These are phyloP conservation scores for Ceratothoa steindachneri DNA, from an alignment of 2,888 invertebrate genomes.

Conservation along the genomic window DNA sequence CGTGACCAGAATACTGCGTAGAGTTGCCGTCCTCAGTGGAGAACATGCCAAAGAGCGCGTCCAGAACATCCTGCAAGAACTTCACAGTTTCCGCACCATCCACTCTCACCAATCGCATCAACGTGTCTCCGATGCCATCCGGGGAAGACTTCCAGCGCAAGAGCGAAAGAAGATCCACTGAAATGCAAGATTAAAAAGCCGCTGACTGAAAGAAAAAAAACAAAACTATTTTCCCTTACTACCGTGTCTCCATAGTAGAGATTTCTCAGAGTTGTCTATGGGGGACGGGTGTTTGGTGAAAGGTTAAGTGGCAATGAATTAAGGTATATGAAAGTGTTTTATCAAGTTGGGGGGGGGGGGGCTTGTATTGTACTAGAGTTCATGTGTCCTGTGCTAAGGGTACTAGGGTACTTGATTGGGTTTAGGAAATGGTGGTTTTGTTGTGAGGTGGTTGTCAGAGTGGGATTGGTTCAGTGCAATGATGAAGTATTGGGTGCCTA, in stretches of 20 bases:
- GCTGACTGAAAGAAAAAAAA: background rate
- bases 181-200: slow-evolving; percentile 49
- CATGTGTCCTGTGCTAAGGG: too few relatives aligned
- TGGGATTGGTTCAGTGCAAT: too few relatives aligned
- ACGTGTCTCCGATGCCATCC: slow-evolving; percentile 77
- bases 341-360: too few relatives aligned
- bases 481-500: too few relatives aligned
- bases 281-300: too few relatives aligned
- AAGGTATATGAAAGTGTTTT: too few relatives aligned
- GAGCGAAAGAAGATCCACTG: slow-evolving; percentile 79
- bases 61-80: slow-evolving; percentile 88
- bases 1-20: slow-evolving; percentile 81
- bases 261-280: background rate
- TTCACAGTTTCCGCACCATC: slow-evolving; percentile 86
- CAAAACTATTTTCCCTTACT: background rate
- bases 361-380: too few relatives aligned
- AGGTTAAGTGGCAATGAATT: too few relatives aligned
- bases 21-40: slow-evolving; percentile 87
- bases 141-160: slow-evolving; percentile 88
- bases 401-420: too few relatives aligned
- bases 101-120: slow-evolving; percentile 74
- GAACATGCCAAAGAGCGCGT: slow-evolving; percentile 87
- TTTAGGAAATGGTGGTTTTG: too few relatives aligned
- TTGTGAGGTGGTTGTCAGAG: too few relatives aligned
- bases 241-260: background rate